phyloP scores from a whole-genome alignment of 2,888 invertebrate species.

The Drepanosiphum platanoidis region DNA sequence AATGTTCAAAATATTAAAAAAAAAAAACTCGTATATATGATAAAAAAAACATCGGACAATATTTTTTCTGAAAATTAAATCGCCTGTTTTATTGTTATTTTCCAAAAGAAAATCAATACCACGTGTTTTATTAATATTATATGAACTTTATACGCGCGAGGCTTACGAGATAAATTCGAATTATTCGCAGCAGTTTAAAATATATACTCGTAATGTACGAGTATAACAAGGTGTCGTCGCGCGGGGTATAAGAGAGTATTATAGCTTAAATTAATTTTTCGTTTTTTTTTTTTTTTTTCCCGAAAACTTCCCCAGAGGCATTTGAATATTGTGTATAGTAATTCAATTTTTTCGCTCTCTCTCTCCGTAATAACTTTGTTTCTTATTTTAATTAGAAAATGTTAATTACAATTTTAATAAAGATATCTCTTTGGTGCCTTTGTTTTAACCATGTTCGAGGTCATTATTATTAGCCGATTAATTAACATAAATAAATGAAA shows the following conservation, averaged over 20 bases:
- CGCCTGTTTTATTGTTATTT: too few relatives aligned
- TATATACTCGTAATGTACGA: not conserved
- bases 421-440: not conserved
- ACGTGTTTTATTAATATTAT: too few relatives aligned
- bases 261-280: slow-evolving; percentile 21
- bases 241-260: not conserved
- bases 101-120: too few relatives aligned
- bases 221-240: too few relatives aligned
- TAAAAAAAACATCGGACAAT: too few relatives aligned
- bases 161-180: too few relatives aligned
- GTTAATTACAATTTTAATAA: slow-evolving; percentile 23
- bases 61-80: too few relatives aligned
- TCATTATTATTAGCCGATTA: slow-evolving; percentile 10
- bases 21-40: too few relatives aligned
- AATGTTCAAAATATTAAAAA: too few relatives aligned
- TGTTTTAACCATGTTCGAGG: not conserved
- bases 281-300: not conserved
- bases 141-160: too few relatives aligned
- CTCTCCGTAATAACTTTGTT: not conserved
- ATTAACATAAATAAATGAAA: not conserved
- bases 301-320: not conserved
- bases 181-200: too few relatives aligned
- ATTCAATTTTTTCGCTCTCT: not conserved
- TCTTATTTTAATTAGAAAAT: slow-evolving; percentile 37
- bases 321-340: not conserved